These are phyloP conservation scores for Rhadina sibilatrix DNA, from an alignment of 2,113 vertebrate genomes.

Conservation along the genomic window DNA sequence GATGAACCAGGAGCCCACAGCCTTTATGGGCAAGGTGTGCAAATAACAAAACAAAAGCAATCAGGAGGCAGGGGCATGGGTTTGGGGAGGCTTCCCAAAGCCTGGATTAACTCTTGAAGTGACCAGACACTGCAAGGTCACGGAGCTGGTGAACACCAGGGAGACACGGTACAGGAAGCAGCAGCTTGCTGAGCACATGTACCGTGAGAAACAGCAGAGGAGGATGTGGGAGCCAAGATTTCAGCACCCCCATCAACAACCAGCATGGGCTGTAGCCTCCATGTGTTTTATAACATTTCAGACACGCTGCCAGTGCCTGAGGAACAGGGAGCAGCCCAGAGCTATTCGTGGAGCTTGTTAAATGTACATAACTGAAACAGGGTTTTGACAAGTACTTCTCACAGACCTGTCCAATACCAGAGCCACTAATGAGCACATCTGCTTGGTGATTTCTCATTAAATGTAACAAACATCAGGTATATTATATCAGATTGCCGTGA, in stretches of 20 bases:
- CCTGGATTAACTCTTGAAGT: not conserved
- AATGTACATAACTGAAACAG: constrained; percentile 52
- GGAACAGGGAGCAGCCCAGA: constrained; percentile 17
- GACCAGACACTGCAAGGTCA: not conserved
- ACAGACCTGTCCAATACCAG: not conserved
- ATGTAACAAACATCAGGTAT: constrained; percentile 7
- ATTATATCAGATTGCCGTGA: not conserved
- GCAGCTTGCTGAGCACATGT: not conserved
- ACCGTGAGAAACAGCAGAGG: not conserved
- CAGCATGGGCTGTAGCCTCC: not conserved
- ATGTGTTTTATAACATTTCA: not conserved
- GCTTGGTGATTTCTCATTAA: constrained; percentile 13
- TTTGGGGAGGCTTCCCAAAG: not conserved
- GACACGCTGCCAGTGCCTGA: not conserved
- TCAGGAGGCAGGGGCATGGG: accelerated
- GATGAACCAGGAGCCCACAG: not conserved
- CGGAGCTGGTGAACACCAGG: accelerated
- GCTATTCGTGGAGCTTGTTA: constrained; percentile 39
- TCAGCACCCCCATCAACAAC: not conserved
- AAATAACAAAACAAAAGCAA: not conserved
- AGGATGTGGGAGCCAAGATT: not conserved
- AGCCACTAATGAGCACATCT: constrained; percentile 29
- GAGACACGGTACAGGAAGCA: accelerated
- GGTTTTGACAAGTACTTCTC: constrained; percentile 18
- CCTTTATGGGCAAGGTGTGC: not conserved